phyloP scores from a whole-genome alignment of 2,888 invertebrate genomes.

The Caenorhabditis drosophilae region DNA sequence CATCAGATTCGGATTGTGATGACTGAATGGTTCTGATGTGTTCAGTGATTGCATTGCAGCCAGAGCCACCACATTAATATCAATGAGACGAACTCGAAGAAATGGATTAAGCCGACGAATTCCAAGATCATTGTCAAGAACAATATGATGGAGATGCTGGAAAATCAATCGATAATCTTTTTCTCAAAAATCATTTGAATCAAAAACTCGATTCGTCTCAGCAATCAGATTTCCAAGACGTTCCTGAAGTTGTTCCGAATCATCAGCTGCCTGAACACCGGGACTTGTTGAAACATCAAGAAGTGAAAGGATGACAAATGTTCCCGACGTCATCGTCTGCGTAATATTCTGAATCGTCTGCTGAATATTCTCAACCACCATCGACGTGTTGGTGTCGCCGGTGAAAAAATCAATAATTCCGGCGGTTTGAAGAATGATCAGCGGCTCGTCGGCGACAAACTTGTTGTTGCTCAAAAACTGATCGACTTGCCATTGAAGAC shows the following conservation, averaged over 20 bases:
- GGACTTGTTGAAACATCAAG: slow-evolving; percentile 55
- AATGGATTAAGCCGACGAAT: slow-evolving; percentile 39
- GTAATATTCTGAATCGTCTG: slow-evolving; percentile 47
- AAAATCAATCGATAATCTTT: slow-evolving; percentile 2
- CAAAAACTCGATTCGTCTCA: slow-evolving; percentile 48
- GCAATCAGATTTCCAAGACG: slow-evolving; percentile 44
- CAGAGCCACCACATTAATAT: slow-evolving; percentile 54
- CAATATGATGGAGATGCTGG: slow-evolving; percentile 51
- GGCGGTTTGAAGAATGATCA: slow-evolving; percentile 57
- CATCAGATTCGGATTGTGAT: slow-evolving; percentile 50
- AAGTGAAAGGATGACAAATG: slow-evolving; percentile 51
- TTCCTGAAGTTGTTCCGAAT: slow-evolving; percentile 43
- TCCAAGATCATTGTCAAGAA: slow-evolving; percentile 51
- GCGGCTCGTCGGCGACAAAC: slow-evolving; percentile 45
- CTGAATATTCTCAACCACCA: slow-evolving; percentile 51
- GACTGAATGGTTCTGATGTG: slow-evolving; percentile 30
- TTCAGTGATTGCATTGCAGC: slow-evolving; percentile 55
- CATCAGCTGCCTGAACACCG: slow-evolving; percentile 54
- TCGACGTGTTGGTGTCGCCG: slow-evolving; percentile 48
- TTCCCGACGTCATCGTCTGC: slow-evolving; percentile 50
- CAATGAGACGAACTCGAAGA: slow-evolving; percentile 46
- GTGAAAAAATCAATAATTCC: slow-evolving; percentile 61
- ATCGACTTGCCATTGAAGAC: slow-evolving; percentile 52
- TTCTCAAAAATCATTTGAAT: not conserved
- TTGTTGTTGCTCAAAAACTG: slow-evolving; percentile 42